Base-by-base conservation (phyloP, 30 jellyfish, hydroid and myxozoan species). In the Morbakka virulenta region DNA sequence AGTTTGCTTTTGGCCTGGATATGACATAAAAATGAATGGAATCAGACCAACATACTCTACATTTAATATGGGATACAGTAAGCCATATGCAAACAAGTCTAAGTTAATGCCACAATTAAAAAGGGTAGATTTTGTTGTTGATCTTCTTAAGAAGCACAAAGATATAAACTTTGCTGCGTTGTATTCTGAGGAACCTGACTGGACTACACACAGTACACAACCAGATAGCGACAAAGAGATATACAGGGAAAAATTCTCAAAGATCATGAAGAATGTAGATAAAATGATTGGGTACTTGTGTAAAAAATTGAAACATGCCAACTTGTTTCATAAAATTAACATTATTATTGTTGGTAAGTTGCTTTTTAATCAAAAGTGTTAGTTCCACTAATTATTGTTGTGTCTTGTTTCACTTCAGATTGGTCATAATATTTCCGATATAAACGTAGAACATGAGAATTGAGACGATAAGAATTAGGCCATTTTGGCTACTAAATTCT, bases 1-100 rank as follows among this genome's bases (percentile, higher is more conserved):
- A 1, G 84, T 79, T 21, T 81, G 88, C 62, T 84, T 79, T 36
- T 92, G 94, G 95, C 99, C 99, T 20, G 99, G 96, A 25, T 87
- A 41, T 50, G 69, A 82, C 50, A 90, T 92, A 0, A 67, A 51
- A 25, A 77, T 70, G 1, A 62, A 68, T 14, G 95, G 94, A 6
- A 70, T 28, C 23, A 27, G 49, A 34, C 95, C 97, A 28, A 81
- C 80, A 9, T 88, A 79, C 66, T 25, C 64, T 4, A 80, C 86
- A 2, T 72, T 28, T 1, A 23, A 32, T 20, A 64, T 33, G 25
- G 69, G 70, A n/a, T 25, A 69, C 29, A 64, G 72, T 0, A 76
- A 80, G 26, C 72, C 87, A 0, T 57, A 50, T 48, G 67, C 64
- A 21, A 81, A 71, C 1, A 26, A 50, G 21, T 33, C 69, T 24